These are phyloP conservation scores for Circaetus gallicus DNA, from an alignment of 2,113 vertebrate species.

Conservation along the genomic window DNA sequence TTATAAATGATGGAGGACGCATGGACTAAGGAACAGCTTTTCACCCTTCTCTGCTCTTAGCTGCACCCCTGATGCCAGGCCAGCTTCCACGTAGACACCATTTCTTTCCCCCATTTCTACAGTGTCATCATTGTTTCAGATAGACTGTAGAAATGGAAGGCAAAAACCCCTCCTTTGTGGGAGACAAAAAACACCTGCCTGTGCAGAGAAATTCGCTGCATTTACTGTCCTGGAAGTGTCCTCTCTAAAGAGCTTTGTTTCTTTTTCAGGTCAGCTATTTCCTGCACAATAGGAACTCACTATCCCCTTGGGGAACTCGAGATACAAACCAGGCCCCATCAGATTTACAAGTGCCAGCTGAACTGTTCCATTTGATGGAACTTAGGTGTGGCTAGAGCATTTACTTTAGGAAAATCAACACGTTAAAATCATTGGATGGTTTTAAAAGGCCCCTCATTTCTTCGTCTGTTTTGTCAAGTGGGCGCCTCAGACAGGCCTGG, in stretches of 20 bases:
- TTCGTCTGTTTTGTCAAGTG: neutral
- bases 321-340: neutral
- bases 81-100: neutral
- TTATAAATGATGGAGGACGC: neutral
- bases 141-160: neutral
- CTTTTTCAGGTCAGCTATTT: constrained; percentile 14
- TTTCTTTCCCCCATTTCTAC: neutral
- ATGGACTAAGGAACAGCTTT: neutral
- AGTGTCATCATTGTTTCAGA: neutral
- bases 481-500: neutral
- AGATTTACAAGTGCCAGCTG: neutral
- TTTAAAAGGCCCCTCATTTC: neutral
- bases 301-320: neutral
- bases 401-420: neutral
- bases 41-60: neutral
- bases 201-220: neutral
- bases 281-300: neutral
- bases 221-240: neutral
- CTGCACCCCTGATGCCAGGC: neutral
- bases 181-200: neutral
- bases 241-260: neutral
- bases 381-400: neutral
- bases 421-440: neutral
- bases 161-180: neutral
- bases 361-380: neutral